Base-by-base conservation (phyloP, 2,888 invertebrate species). In the Pollenia angustigena region DNA sequence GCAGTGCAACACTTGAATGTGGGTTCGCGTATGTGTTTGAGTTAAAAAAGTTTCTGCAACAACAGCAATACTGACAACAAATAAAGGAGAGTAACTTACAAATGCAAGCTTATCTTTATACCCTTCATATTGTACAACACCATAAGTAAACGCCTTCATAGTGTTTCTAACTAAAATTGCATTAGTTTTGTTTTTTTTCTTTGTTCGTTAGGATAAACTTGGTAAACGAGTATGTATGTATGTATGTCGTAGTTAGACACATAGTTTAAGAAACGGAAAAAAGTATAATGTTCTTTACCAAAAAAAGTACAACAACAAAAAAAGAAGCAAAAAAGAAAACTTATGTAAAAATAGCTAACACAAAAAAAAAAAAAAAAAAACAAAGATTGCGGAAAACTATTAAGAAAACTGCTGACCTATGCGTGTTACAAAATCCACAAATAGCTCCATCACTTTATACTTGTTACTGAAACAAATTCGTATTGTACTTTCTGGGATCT, bases 391-490 rank as follows among this genome's bases (percentile, higher is more conserved):
- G 62, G 62, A 84, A 76, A 86, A 76, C 82, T 76, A 83, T 86
- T 82, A 80, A 87, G 83, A 87, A 87, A 87, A 87, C 60, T 87
- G 87, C 87, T 87, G 87, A 87, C 87, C 84, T 87, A 81, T 87
- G 87, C 84, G 84, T 87, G 87, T 84, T 84, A 71, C 76, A 66
- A 87, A 87, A 84, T 81, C 71, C 78, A 81, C 87, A 84, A 83
- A 87, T 78, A 84, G 83, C 81, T 83, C 81, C 83, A 83, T 87
- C 75, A 72, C 62, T 76, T 76, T 54, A 58, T 54, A 42, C 56
- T 74, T 79, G 79, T 79, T 74, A 68, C 58, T 58, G 60, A 68
- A 79, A 84, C 42, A 46, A 79, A 68, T 50, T 66, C 56, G 56
- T 8, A 60, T 32, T 32, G 32, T 69, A 60, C 62, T 64, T 46